Base-by-base conservation (phyloP, 2,797 vertebrate genomes). In the Platalea minor region DNA sequence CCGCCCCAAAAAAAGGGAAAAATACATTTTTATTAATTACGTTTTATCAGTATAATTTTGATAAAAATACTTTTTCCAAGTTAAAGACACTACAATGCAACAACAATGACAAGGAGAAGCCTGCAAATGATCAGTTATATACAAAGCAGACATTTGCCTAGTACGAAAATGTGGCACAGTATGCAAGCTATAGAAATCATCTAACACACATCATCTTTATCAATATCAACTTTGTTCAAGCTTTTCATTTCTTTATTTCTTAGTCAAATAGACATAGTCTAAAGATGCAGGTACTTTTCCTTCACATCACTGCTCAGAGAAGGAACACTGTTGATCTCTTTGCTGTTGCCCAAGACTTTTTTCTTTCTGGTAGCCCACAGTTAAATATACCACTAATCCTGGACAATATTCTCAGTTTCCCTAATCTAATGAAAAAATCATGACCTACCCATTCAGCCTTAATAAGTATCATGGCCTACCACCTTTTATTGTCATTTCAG, bases 1-100 rank as follows among this genome's bases (percentile, higher is more conserved):
- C 17, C 4, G 4, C 1, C 3, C 10, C 6, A 13, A 76, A 26
- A 37, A 46, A 41, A 18, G 9, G 7, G 1, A 1, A 5, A 12
- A 14, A 11, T 41, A 41, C 13, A 41, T 69, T 69, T 70, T 79
- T 63, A 63, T n/a, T 16, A 26, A 9, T 51, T 45, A 9, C 3
- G 0, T 61, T 76, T 78, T 61, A 53, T 43, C 48, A 53, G 5
- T 26, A n/a, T 78, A 41, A 54, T 73, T 91, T 61, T 18, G 7
- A 48, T 19, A 29, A 74, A 67, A 89, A 65, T 0, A 21, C 1
- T 21, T 79, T n/a, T 86, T 63, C 31, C 28, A n/a, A 28, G 8
- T 61, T 84, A 72, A 91, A 63, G 17, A 41, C 5, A 29, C n/a
- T 37, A 11, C 6, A 77, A 33, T 51, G 80, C 48, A 74, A 67